Base-by-base conservation (phyloP, 2,113 vertebrate genomes). In the Actenoides lindsayi region DNA sequence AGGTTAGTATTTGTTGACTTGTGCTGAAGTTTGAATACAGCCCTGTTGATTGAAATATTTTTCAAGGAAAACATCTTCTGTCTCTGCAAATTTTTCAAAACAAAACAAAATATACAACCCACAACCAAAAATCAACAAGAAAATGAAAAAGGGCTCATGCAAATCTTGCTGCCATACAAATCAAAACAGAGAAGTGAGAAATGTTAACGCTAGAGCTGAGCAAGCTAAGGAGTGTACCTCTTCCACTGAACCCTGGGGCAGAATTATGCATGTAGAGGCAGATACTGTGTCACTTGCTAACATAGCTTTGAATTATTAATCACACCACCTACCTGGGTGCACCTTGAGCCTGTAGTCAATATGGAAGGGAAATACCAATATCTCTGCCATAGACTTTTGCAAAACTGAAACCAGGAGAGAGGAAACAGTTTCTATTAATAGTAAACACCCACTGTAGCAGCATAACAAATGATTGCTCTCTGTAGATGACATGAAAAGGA, bases 291-390 rank as follows among this genome's bases (percentile, higher is more conserved):
- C 64, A 37, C 70, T 60, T 6, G 73, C 51, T 94, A 67, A 68
- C 57, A 71, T 1, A 41, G 21, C 54, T 90, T 56, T 93, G 64
- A 91, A 95, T 82, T 92, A 94, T 74, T 92, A 85, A 93, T 89
- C 69, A 46, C 48, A 20, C 28, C 37, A 30, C 83, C 44, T 62
- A 67, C 23, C 79, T 74, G 17, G 31, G 44, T 75, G 51, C 67
- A 33, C 50, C n/a, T 50, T 16, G 28, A 80, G 51, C 69, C 59
- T 86, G 35, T 25, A 51, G 67, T 91, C 57, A 63, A 4, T n/a
- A 18, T 8, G 56, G 60, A 81, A 60, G 59, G 37, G 48, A 96
- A 74, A 81, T 42, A 79, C n/a, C 63, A 33, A 77, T 53, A 76
- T 63, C 6, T 63, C 2, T 67, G 16, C 42, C n/a, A 71, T 4